phyloP scores from a whole-genome alignment of 2,888 invertebrate species.

The Tineola bisselliella region DNA sequence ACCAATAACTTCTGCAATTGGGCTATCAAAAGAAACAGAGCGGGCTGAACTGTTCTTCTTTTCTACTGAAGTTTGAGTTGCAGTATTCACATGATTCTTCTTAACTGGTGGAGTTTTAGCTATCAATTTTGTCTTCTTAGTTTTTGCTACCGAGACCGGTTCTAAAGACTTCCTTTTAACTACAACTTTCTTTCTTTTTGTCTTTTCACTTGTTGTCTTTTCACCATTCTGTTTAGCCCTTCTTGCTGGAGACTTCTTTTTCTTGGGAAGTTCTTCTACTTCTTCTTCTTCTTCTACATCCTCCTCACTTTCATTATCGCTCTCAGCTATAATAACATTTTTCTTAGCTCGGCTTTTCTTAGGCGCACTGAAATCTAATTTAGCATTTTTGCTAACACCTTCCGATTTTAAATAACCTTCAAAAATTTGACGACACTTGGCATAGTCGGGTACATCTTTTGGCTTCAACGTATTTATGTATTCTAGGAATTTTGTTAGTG shows the following conservation, averaged over 20 bases:
- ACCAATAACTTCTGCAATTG: slow-evolving; percentile 40
- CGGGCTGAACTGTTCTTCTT: slow-evolving; percentile 28
- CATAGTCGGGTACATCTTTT: slow-evolving; percentile 78
- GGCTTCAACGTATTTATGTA: slow-evolving; percentile 75
- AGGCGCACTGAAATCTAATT: slow-evolving; percentile 65
- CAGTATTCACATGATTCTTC: slow-evolving; percentile 43
- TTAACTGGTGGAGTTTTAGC: slow-evolving; percentile 52
- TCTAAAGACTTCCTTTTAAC: slow-evolving; percentile 45
- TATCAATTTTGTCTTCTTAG: slow-evolving; percentile 41
- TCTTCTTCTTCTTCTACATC: slow-evolving; percentile 14
- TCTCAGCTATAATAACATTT: slow-evolving; percentile 13
- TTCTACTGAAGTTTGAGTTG: slow-evolving; percentile 51
- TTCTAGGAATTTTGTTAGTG: slow-evolving; percentile 72
- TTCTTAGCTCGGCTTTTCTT: slow-evolving; percentile 21
- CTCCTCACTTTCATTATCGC: slow-evolving; percentile 15
- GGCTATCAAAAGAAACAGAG: slow-evolving; percentile 51
- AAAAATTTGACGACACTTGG: slow-evolving; percentile 74
- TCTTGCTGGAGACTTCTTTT: neutral
- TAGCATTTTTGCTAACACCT: slow-evolving; percentile 65
- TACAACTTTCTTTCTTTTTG: slow-evolving; percentile 2
- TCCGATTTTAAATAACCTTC: slow-evolving; percentile 70
- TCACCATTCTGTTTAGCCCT: neutral
- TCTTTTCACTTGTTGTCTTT: neutral
- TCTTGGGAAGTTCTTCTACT: slow-evolving; percentile 20
- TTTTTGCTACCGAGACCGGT: slow-evolving; percentile 34